Conservation (phyloP, 2,797 vertebrate species). For the Apogon talboti region DNA sequence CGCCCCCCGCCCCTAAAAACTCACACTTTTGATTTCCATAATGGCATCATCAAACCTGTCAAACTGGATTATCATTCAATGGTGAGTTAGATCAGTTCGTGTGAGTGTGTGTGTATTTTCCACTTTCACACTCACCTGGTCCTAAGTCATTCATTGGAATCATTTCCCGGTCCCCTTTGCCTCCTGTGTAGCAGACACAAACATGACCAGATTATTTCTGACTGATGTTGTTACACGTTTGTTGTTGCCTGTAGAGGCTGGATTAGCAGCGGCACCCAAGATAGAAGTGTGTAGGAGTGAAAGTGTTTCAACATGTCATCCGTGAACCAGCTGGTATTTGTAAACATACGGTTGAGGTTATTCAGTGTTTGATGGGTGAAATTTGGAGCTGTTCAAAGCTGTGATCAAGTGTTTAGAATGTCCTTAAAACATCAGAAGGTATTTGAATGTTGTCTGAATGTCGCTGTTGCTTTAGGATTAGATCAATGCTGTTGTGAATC, state of each 20-base stretch:
- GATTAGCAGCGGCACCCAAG: slow-evolving; percentile 10
- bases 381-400: background rate
- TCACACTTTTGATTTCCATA: too few species aligned
- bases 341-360: background rate
- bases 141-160: slow-evolving; percentile 95
- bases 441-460: too few species aligned
- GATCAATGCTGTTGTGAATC: too few species aligned
- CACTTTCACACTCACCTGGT: slow-evolving; percentile 84
- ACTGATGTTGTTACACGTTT: background rate
- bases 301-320: slow-evolving; percentile 11
- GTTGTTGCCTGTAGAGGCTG: background rate
- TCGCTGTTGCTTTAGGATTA: too few species aligned
- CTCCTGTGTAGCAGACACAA: slow-evolving; percentile 73
- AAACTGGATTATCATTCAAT: too few species aligned
- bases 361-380: background rate
- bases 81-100: background rate
- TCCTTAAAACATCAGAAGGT: background rate
- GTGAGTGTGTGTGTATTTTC: background rate
- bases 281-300: slow-evolving; percentile 3
- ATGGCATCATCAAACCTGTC: too few species aligned
- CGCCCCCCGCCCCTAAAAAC: too few species aligned
- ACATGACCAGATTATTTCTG: slow-evolving; percentile 12
- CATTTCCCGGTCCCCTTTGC: slow-evolving; percentile 91
- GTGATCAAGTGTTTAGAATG: slow-evolving; percentile 4
- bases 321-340: slow-evolving; percentile 12